Conservation (phyloP, 2,888 invertebrate genomes). For the Crocallis elinguaria region DNA sequence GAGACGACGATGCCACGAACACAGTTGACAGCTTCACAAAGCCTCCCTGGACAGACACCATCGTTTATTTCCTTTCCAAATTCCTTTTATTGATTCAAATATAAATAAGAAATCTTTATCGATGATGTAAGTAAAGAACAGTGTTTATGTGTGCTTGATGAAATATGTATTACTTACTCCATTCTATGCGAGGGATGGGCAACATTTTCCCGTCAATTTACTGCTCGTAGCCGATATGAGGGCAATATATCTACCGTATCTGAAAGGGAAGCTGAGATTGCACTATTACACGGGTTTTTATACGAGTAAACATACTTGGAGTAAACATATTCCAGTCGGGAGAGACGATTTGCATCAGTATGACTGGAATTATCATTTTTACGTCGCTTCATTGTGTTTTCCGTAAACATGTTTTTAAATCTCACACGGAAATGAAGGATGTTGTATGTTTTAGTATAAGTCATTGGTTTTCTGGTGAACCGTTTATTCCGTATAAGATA, state of each 20-base stretch:
- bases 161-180: conserved; percentile 68
- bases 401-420: conserved; percentile 21
- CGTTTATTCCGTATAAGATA: too few species aligned
- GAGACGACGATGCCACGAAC: too few species aligned
- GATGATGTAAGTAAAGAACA: conserved; percentile 11
- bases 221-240: conserved; percentile 62
- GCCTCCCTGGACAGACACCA: not conserved
- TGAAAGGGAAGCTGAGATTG: conserved; percentile 67
- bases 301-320: conserved; percentile 50
- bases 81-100: not conserved
- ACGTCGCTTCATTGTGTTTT: conserved; percentile 29
- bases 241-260: conserved; percentile 71
- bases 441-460: too few species aligned
- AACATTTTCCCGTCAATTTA: conserved; percentile 70
- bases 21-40: not conserved
- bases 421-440: too few species aligned
- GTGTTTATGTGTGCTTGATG: conserved; percentile 51
- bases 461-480: too few species aligned
- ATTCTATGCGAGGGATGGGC: conserved; percentile 61
- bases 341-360: conserved; percentile 44
- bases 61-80: conserved; percentile 10
- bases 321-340: conserved; percentile 31
- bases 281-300: conserved; percentile 61
- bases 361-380: conserved; percentile 43
- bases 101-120: conserved; percentile 13